phyloP scores from a whole-genome alignment of 2,888 invertebrate species.

The Aporophyla nigra region DNA sequence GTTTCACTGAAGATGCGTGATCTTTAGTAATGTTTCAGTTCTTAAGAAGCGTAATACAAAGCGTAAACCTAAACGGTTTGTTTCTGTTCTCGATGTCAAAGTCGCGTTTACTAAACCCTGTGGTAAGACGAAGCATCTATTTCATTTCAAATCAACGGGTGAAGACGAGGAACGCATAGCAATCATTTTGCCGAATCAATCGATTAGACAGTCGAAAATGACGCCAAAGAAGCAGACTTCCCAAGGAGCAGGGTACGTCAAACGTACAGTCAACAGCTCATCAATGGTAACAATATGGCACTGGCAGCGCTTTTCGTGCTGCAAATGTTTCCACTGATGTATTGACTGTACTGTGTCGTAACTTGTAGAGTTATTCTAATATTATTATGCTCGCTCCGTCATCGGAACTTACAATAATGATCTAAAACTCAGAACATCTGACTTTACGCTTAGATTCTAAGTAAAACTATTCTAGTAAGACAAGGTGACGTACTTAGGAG shows the following conservation, averaged over 20 bases:
- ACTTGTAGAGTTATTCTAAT: not conserved
- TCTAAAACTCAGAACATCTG: slow-evolving; percentile 16
- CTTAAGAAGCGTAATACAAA: not conserved
- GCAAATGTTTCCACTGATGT: not conserved
- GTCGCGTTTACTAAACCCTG: not conserved
- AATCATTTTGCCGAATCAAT: not conserved
- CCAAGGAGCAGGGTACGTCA: not conserved
- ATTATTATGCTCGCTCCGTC: not conserved
- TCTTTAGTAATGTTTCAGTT: not conserved
- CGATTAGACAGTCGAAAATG: not conserved
- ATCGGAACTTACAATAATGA: not conserved
- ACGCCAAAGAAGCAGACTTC: not conserved
- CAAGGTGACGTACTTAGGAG: slow-evolving; percentile 94
- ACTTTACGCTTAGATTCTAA: slow-evolving; percentile 3
- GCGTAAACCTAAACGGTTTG: not conserved
- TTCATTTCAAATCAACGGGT: not conserved
- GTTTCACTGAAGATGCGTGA: too few relatives aligned
- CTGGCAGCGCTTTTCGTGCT: not conserved
- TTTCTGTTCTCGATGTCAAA: not conserved
- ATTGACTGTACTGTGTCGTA: not conserved
- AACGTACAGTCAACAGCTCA: not conserved
- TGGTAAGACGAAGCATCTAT: not conserved
- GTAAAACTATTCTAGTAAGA: slow-evolving; percentile 24
- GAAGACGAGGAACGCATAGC: too few relatives aligned
- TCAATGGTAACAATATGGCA: not conserved